These are phyloP conservation scores for Xenopus laevis DNA, from an alignment of 2,113 vertebrate genomes.

Conservation along the genomic window DNA sequence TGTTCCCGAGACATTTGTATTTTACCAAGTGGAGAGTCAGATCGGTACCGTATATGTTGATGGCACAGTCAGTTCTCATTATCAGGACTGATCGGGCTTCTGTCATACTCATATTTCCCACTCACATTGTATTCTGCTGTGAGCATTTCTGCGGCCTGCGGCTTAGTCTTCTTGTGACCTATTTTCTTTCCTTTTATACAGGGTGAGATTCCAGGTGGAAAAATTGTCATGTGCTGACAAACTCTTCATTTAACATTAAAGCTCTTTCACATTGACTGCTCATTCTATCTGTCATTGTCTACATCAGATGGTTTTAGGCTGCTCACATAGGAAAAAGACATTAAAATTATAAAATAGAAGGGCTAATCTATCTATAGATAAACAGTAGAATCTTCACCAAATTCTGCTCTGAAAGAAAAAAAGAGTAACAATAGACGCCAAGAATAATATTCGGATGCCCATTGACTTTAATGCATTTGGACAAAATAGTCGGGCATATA, in stretches of 20 bases:
- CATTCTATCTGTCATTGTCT: slow-evolving; percentile 2
- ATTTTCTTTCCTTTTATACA: slow-evolving; percentile 3
- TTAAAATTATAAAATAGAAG: neutral
- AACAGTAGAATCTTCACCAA: neutral
- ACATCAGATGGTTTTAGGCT: neutral
- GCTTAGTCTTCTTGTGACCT: slow-evolving; percentile 4
- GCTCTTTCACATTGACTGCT: slow-evolving; percentile 4
- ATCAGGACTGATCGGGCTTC: neutral
- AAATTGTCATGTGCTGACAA: slow-evolving; percentile 9
- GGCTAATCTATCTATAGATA: neutral
- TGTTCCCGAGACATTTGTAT: neutral
- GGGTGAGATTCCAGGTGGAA: slow-evolving; percentile 8
- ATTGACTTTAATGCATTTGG: no score
- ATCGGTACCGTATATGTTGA: neutral
- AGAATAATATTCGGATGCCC: no score
- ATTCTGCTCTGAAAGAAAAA: no score
- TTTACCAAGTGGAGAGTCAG: neutral
- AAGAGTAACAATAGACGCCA: no score
- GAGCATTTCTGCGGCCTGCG: neutral
- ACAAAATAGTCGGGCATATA: no score
- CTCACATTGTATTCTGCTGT: slow-evolving; percentile 6
- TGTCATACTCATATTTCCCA: slow-evolving; percentile 1
- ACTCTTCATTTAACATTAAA: slow-evolving; percentile 7
- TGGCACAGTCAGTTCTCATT: slow-evolving; percentile 4
- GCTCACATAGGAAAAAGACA: neutral